Evolutionary conservation across 2,888 invertebrate species (phyloP).

Genomic region (Heliconius charithonia): DNA sequence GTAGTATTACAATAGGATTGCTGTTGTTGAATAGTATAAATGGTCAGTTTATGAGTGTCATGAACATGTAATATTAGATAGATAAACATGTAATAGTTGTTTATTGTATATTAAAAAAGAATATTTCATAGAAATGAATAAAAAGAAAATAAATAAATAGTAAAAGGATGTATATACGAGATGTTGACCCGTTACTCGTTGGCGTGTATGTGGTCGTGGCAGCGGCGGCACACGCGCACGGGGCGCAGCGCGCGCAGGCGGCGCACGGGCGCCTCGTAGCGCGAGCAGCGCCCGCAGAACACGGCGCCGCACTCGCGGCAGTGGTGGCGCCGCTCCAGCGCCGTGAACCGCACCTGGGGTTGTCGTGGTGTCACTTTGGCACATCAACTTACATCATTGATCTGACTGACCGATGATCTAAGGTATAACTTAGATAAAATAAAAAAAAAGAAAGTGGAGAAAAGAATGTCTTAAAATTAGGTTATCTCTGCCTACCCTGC

Average conservation of each 20-base stretch:
- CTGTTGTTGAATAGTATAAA: too few species aligned
- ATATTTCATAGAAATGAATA: background rate
- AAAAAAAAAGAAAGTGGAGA: too few species aligned
- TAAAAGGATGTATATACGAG: background rate
- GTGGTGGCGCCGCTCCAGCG: conserved; percentile 97
- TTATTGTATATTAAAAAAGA: background rate
- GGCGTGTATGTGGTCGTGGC: conserved; percentile 84
- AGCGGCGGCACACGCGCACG: conserved; percentile 97
- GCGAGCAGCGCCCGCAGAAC: conserved; percentile 98
- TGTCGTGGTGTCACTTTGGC: too few species aligned
- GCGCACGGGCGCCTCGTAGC: conserved; percentile 98
- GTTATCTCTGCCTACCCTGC: too few species aligned
- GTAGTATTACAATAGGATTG: too few species aligned
- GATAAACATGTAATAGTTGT: too few species aligned
- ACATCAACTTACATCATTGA: too few species aligned
- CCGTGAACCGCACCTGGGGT: conserved; percentile 88
- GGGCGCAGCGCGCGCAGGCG: conserved; percentile 96
- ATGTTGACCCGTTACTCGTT: conserved; percentile 3
- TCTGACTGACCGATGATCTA: too few species aligned
- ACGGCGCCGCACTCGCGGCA: conserved; percentile 98
- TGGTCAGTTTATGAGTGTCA: too few species aligned
- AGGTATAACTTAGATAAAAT: too few species aligned
- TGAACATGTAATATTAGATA: too few species aligned
- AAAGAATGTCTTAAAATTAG: too few species aligned
- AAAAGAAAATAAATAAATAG: background rate